These are phyloP conservation scores for Athene noctua DNA, from an alignment of 2,113 vertebrate species.

Conservation along the genomic window DNA sequence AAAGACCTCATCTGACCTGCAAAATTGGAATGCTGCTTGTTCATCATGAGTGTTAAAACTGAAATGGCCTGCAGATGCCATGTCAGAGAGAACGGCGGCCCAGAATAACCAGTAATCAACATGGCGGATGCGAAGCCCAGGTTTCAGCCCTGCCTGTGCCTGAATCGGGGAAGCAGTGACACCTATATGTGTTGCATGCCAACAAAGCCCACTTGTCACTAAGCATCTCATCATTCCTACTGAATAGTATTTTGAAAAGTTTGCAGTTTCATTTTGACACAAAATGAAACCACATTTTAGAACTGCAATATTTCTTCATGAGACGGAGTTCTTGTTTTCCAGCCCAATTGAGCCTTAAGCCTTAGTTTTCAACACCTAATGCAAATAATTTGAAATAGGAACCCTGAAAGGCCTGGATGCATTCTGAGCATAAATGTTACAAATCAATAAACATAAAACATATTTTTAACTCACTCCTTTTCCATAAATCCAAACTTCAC, in stretches of 20 bases:
- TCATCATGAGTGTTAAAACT: background rate
- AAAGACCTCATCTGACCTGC: constrained; percentile 31
- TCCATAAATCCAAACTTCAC: background rate
- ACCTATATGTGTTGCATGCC: accelerated
- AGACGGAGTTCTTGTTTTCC: background rate
- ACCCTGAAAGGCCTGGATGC: background rate
- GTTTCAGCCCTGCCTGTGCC: background rate
- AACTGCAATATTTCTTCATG: background rate
- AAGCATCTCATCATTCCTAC: background rate
- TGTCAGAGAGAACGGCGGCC: background rate
- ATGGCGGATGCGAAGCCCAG: accelerated
- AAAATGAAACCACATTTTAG: background rate
- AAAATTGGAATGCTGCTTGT: background rate
- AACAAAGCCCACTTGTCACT: background rate
- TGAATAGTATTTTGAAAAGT: background rate
- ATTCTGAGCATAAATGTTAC: background rate
- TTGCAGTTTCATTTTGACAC: background rate
- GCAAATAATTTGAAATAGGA: background rate
- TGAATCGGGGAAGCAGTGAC: background rate
- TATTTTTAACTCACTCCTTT: background rate
- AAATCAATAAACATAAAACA: background rate
- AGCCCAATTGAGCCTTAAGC: background rate
- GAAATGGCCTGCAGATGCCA: background rate
- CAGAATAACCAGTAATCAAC: background rate
- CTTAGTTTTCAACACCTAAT: background rate